Percentiles rank a stretch among this genome's conserved stretches.
These are phyloP conservation scores for Stercorarius parasiticus DNA, from an alignment of 2,113 vertebrate genomes.

Conservation along the genomic window DNA sequence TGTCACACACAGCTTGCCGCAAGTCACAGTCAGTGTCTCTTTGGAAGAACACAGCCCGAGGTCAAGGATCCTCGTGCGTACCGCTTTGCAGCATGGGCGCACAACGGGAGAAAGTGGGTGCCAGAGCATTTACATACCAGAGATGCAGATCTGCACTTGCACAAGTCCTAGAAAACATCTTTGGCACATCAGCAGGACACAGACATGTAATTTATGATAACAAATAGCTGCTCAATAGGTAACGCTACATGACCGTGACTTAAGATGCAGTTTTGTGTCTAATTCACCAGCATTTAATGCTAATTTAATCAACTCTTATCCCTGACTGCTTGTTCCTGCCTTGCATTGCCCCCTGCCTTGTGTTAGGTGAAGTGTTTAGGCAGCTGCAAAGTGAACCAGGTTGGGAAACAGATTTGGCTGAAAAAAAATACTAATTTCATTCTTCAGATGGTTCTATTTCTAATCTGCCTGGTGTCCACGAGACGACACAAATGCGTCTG, in stretches of 20 bases:
- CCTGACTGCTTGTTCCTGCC: background rate
- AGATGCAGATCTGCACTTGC: background rate
- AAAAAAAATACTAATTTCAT: background rate
- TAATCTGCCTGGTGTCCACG: background rate
- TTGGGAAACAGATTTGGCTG: background rate
- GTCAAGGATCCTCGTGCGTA: background rate
- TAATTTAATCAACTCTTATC: background rate
- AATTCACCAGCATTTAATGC: background rate
- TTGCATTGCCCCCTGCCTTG: background rate
- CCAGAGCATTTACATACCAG: background rate
- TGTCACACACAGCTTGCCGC: rapidly evolving
- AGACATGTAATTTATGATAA: background rate
- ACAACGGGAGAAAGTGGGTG: background rate
- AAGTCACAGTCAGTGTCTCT: background rate
- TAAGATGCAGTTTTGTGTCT: background rate
- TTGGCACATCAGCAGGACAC: background rate
- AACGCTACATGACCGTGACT: background rate
- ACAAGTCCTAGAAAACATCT: background rate
- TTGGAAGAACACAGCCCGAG: background rate
- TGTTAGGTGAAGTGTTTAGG: background rate
- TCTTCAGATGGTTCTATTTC: background rate
- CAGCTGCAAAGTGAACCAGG: background rate
- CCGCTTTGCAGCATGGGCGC: background rate
- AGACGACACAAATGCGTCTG: background rate
- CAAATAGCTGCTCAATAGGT: background rate